A percentile compares a stretch with the other conserved stretches of the same genome.
These are phyloP conservation scores for Bovichtus variegatus DNA, from an alignment of 2,797 vertebrate genomes.

Conservation along the genomic window DNA sequence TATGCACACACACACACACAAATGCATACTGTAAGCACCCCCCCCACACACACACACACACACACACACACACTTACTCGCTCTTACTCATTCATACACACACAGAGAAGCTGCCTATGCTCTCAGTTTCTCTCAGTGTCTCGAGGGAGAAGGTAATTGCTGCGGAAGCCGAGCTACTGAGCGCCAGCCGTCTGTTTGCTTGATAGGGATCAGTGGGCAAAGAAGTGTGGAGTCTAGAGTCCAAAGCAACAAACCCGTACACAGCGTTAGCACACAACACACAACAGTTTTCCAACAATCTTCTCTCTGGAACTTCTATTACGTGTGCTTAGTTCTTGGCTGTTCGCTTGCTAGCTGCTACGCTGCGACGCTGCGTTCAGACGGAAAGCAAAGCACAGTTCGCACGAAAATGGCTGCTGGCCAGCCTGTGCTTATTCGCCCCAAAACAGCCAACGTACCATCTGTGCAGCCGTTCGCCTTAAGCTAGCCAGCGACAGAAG, in stretches of 20 bases:
- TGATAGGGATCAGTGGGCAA: conserved; percentile 79
- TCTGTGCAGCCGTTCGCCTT: neutral
- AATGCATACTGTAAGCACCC: conserved; percentile 12
- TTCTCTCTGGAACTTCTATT: neutral
- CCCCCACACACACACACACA: conserved; percentile 26
- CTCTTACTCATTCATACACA: conserved; percentile 36
- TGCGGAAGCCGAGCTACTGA: conserved; percentile 80
- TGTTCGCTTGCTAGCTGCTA: neutral
- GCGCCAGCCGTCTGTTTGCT: conserved; percentile 70
- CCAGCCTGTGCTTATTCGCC: neutral
- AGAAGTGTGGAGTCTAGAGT: conserved; percentile 52
- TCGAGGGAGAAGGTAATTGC: conserved; percentile 75
- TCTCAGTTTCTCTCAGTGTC: conserved; percentile 61
- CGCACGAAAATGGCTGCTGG: neutral
- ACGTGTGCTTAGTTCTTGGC: neutral
- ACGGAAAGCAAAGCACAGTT: neutral
- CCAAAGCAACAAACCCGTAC: conserved; percentile 21
- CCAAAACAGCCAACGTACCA: neutral
- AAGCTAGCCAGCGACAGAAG: neutral
- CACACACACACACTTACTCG: conserved; percentile 20
- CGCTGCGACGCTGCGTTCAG: conserved; percentile 7
- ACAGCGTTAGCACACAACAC: conserved; percentile 13
- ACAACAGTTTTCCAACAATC: neutral
- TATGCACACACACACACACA: conserved; percentile 19
- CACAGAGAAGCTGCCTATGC: conserved; percentile 62